Base-by-base conservation (phyloP, 2,113 vertebrate genomes). In the Triplophysa tibetana region DNA sequence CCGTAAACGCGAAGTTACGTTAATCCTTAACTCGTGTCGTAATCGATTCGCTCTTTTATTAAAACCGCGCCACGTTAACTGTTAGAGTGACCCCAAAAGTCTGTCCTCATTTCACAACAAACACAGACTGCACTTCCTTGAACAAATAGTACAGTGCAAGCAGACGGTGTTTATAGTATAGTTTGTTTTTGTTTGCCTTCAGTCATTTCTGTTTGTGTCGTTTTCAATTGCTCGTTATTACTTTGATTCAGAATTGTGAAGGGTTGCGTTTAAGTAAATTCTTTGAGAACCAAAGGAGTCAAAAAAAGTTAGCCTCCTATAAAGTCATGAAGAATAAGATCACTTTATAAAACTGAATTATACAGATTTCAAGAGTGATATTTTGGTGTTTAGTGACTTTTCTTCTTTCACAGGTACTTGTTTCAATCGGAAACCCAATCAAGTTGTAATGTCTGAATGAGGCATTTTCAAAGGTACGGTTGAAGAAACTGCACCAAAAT, bases 121-220 rank as follows among this genome's bases (percentile, higher is more conserved):
- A 83, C 41, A 65, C 38, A 79, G 83, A 61, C 21, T 80, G 77
- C 72, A 88, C 88, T 90, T 90, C 90, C 88, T 89, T n/a, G 73
- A 86, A 85, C 77, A 29, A 84, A 77, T 78, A 58, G 64, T 82
- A 52, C 81, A 45, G 62, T 13, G 73, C 3, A 61, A 17, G 56
- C 38, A 67, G 58, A 24, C 19, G 43, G 6, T 6, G 24, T 41
- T 73, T 69, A 24, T 24, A 24, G 24, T 24, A 24, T 52, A 8
- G 16, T 14, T 1, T 21, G 6, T 63, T 5, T 29, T 16, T 2
- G 56, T 58, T 33, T 6, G 29, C 4, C 6, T 33, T 33, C 0
- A 33, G 50, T 5, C 4, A 52, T 16, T 52, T 52, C 2, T 52
- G 14, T 58, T 2, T 58, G 54, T 58, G 24, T 26, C 19, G 0